Evolutionary conservation across 2,113 vertebrate genomes (phyloP).

Genomic region (Orcinus orca): DNA sequence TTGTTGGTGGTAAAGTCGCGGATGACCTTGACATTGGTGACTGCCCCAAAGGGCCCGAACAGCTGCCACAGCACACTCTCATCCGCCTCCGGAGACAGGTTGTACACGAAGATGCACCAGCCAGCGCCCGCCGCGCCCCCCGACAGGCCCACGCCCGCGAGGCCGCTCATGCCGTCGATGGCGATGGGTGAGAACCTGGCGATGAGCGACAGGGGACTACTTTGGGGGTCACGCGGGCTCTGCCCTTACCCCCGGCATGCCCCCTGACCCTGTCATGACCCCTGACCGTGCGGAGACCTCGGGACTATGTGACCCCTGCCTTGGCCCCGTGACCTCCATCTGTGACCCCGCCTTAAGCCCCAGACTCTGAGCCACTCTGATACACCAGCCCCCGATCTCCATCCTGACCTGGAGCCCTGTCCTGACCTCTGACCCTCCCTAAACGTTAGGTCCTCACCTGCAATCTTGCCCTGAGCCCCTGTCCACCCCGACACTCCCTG

Average conservation of each 20-base stretch:
- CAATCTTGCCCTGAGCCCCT: background rate
- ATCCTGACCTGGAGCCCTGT: background rate
- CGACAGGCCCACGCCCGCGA: constrained; percentile 90
- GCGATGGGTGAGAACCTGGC: constrained; percentile 94
- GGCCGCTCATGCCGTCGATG: constrained; percentile 93
- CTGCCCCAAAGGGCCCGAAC: constrained; percentile 96
- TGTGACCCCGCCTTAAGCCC: background rate
- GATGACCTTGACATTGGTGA: constrained; percentile 98
- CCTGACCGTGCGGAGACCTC: fast-evolving
- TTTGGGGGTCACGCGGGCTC: constrained; percentile 90
- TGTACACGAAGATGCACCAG: constrained; percentile 99
- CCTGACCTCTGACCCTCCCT: background rate
- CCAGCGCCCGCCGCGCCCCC: constrained; percentile 85
- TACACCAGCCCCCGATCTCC: background rate
- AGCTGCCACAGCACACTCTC: constrained; percentile 99
- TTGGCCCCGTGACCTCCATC: too few species aligned
- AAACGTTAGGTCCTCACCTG: background rate
- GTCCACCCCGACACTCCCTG: too few species aligned
- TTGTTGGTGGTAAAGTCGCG: constrained; percentile 98
- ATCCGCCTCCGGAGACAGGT: constrained; percentile 95
- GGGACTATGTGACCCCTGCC: background rate
- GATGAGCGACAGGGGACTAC: constrained; percentile 92
- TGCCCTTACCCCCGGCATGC: constrained; percentile 71
- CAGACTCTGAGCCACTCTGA: background rate
- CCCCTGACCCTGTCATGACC: background rate